These are phyloP conservation scores for Remorina albescens DNA, from an alignment of 2,797 vertebrate genomes.

Conservation along the genomic window DNA sequence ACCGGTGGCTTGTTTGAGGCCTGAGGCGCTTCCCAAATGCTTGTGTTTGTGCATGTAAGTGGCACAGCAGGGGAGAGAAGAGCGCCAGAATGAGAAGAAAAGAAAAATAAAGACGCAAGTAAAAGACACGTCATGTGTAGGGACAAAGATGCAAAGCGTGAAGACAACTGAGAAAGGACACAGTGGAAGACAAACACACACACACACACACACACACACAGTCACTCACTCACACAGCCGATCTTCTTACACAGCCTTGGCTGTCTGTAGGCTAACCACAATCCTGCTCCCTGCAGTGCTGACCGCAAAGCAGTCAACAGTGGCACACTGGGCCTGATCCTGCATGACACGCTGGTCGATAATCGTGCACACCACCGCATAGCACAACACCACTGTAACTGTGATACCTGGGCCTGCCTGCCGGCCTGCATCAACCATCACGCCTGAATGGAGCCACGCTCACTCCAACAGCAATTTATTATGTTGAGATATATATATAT, in stretches of 20 bases:
- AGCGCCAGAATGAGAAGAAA: background rate
- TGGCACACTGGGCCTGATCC: slow-evolving; percentile 83
- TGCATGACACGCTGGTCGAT: slow-evolving; percentile 86
- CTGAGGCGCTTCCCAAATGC: slow-evolving; percentile 50
- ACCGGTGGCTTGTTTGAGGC: slow-evolving; percentile 42
- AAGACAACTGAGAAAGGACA: slow-evolving; percentile 42
- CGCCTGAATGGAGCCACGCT: slow-evolving; percentile 60
- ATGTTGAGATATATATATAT: too few species aligned
- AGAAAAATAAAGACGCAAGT: background rate
- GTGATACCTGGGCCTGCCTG: slow-evolving; percentile 72
- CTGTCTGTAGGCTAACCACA: slow-evolving; percentile 85
- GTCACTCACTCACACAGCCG: slow-evolving; percentile 65
- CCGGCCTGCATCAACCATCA: slow-evolving; percentile 67
- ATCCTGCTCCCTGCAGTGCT: slow-evolving; percentile 84
- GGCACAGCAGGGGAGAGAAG: background rate
- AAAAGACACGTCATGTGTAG: background rate
- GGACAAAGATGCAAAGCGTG: slow-evolving; percentile 24
- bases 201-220: slow-evolving; percentile 10
- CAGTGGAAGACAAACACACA: slow-evolving; percentile 13
- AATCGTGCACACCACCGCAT: slow-evolving; percentile 77
- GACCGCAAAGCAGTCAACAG: slow-evolving; percentile 89
- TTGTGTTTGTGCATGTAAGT: slow-evolving; percentile 5
- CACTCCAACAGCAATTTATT: slow-evolving; percentile 36
- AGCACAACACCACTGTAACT: slow-evolving; percentile 79
- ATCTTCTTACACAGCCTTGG: slow-evolving; percentile 82